These are phyloP conservation scores for Zeuzera pyrina DNA, from an alignment of 2,888 invertebrate species.

Conservation along the genomic window DNA sequence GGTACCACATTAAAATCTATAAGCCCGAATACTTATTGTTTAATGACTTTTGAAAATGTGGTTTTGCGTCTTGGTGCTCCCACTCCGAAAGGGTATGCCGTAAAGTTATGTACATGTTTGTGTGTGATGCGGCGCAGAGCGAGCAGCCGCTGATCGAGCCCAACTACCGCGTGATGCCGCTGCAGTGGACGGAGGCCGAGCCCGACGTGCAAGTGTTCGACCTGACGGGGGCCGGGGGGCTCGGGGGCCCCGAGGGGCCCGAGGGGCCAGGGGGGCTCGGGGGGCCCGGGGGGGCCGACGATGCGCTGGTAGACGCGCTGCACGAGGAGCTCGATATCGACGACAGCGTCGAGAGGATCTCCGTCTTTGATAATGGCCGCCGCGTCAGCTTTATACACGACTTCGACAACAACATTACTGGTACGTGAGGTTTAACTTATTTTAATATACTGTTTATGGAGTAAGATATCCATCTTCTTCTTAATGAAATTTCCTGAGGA, in stretches of 20 bases:
- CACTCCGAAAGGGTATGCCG: too few species aligned
- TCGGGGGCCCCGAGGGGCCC: slow-evolving; percentile 23
- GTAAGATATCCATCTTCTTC: too few species aligned
- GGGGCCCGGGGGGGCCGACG: neutral
- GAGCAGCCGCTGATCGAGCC: slow-evolving; percentile 18
- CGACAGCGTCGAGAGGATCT: slow-evolving; percentile 86
- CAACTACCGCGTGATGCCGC: slow-evolving; percentile 25
- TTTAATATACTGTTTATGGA: too few species aligned
- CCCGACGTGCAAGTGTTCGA: slow-evolving; percentile 30
- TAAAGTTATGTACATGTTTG: too few species aligned
- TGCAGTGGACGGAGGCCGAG: slow-evolving; percentile 20
- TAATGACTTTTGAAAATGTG: too few species aligned
- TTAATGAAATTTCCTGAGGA: too few species aligned
- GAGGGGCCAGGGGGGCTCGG: slow-evolving; percentile 83
- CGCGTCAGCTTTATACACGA: slow-evolving; percentile 93
- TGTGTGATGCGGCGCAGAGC: too few species aligned
- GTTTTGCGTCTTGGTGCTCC: too few species aligned
- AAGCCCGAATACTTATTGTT: too few species aligned
- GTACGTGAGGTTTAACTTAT: too few species aligned
- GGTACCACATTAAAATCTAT: too few species aligned
- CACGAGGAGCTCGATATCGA: slow-evolving; percentile 88
- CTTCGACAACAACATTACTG: slow-evolving; percentile 83
- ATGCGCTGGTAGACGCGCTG: slow-evolving; percentile 61
- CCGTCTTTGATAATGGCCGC: slow-evolving; percentile 87
- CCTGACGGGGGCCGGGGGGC: slow-evolving; percentile 9